A percentile compares a stretch with the other conserved stretches of the same genome.
phyloP scores from a whole-genome alignment of 2,113 vertebrate genomes.

The Xenopus laevis region DNA sequence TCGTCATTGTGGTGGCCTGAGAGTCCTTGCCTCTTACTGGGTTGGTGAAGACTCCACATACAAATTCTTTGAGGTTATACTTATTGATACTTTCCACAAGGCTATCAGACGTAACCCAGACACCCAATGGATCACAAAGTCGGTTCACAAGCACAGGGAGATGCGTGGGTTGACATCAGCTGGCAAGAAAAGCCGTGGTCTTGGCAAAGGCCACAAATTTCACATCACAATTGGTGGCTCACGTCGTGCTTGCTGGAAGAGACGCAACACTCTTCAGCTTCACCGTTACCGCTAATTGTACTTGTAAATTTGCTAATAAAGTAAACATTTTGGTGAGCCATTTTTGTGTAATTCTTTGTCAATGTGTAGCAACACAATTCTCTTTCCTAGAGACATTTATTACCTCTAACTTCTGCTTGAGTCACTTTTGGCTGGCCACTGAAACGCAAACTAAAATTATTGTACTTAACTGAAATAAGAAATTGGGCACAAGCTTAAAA shows the following conservation, averaged over 20 bases:
- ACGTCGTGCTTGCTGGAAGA: slow-evolving; percentile 85
- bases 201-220: slow-evolving; percentile 97
- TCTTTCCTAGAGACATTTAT: no score
- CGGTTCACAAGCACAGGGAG: slow-evolving; percentile 97
- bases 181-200: slow-evolving; percentile 91
- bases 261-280: slow-evolving; percentile 94
- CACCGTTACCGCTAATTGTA: slow-evolving; percentile 81
- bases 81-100: slow-evolving; percentile 92
- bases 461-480: no score
- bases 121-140: slow-evolving; percentile 92
- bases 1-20: slow-evolving; percentile 90
- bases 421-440: no score
- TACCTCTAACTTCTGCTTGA: no score
- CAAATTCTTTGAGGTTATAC: slow-evolving; percentile 93
- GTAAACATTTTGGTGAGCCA: slow-evolving; percentile 72
- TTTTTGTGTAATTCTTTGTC: slow-evolving; percentile 33
- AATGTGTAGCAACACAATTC: not conserved
- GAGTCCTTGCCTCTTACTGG: slow-evolving; percentile 93
- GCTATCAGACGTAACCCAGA: slow-evolving; percentile 92
- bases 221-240: slow-evolving; percentile 95
- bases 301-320: slow-evolving; percentile 67
- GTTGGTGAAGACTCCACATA: slow-evolving; percentile 96
- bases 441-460: no score
- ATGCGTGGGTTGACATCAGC: slow-evolving; percentile 96
- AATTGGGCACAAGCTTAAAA: no score